Percentiles rank a stretch among this genome's conserved stretches.
Evolutionary conservation across 2,797 vertebrate genomes (phyloP).

Genomic region (Cryptoprocta ferox): DNA sequence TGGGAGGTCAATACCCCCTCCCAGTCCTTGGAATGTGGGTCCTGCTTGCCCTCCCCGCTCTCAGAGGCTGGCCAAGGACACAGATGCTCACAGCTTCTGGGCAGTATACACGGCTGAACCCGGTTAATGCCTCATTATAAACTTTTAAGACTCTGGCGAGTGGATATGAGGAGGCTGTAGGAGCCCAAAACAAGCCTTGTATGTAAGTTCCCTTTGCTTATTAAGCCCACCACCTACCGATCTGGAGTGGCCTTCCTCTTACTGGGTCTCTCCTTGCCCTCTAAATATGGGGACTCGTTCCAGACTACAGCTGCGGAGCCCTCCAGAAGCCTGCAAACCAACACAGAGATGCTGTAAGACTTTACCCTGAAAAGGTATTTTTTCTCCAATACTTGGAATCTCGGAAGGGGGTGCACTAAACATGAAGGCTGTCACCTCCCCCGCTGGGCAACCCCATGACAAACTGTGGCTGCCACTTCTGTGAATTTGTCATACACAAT

Average conservation of each 20-base stretch:
- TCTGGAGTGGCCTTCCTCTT: not conserved
- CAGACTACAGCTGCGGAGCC: not conserved
- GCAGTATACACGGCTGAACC: not conserved
- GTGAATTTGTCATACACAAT: not conserved
- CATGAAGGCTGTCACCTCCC: not conserved
- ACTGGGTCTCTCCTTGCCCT: not conserved
- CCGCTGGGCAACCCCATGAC: not conserved
- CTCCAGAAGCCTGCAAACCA: not conserved
- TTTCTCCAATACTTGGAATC: not conserved
- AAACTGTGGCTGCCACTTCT: not conserved
- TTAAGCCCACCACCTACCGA: not conserved
- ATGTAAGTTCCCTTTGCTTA: not conserved
- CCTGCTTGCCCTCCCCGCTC: not conserved
- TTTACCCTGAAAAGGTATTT: not conserved
- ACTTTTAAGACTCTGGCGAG: not conserved
- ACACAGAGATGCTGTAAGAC: not conserved
- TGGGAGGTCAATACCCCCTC: not conserved
- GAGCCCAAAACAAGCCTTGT: not conserved
- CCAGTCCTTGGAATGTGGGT: not conserved
- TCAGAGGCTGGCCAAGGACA: not conserved
- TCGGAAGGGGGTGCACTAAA: not conserved
- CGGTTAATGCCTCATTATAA: not conserved
- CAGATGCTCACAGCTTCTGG: not conserved
- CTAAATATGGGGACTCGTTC: not conserved
- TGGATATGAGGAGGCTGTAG: not conserved